These are phyloP conservation scores for Austrolebias charrua DNA, from an alignment of 2,797 vertebrate genomes.

Conservation along the genomic window DNA sequence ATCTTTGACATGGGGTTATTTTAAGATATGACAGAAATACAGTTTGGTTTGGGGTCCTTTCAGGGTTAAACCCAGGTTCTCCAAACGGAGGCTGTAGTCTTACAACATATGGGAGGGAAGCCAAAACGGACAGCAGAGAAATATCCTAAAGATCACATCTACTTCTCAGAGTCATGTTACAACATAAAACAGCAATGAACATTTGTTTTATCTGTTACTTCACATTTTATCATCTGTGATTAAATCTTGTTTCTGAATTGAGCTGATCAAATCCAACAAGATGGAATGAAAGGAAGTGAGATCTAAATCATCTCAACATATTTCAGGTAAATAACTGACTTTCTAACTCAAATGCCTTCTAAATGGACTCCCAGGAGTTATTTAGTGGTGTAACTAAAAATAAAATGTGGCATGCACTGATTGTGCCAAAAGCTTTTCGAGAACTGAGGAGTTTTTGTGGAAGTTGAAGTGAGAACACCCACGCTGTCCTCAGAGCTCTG, in stretches of 20 bases:
- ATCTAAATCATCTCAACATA: not conserved
- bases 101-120: too few relatives aligned
- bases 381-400: not conserved
- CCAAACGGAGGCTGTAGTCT: too few relatives aligned
- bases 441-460: not conserved
- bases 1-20: too few relatives aligned
- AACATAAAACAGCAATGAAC: too few relatives aligned
- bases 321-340: not conserved
- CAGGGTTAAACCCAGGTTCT: too few relatives aligned
- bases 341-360: not conserved
- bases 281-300: not conserved
- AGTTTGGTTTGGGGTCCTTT: too few relatives aligned
- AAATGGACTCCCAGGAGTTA: not conserved
- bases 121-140: too few relatives aligned
- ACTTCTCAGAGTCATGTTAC: too few relatives aligned
- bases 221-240: not conserved
- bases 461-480: slow-evolving; percentile 12
- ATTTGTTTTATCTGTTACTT: too few relatives aligned
- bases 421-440: not conserved
- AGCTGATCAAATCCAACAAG: not conserved
- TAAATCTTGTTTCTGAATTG: not conserved
- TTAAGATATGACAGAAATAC: too few relatives aligned
- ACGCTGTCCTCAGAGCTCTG: slow-evolving; percentile 8
- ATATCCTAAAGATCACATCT: too few relatives aligned
- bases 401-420: not conserved